Conservation (phyloP, 2,797 vertebrate species). For the Coregonus suidteri region DNA sequence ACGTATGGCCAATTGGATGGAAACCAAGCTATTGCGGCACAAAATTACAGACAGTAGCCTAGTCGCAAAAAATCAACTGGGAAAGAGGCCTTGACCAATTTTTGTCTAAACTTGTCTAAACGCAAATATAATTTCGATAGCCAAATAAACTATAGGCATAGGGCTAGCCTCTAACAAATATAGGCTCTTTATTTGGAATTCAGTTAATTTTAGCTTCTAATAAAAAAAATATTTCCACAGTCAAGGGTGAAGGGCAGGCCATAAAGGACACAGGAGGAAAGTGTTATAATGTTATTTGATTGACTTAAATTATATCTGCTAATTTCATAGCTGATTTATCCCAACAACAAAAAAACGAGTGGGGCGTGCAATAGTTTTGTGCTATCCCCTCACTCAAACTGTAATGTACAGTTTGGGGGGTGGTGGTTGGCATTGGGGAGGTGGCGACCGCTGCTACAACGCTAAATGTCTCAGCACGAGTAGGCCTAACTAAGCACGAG, state of each 20-base stretch:
- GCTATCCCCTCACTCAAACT: no score
- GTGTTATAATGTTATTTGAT: background rate
- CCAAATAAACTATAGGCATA: no score
- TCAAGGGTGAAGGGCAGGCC: conserved; percentile 35
- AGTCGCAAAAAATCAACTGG: no score
- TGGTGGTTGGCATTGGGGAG: conserved; percentile 65
- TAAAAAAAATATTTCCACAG: conserved; percentile 18
- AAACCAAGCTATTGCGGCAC: no score
- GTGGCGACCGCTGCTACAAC: conserved; percentile 69
- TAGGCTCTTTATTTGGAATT: background rate
- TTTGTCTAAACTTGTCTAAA: background rate
- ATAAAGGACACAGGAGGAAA: conserved; percentile 12
- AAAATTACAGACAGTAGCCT: no score
- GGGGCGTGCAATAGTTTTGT: no score
- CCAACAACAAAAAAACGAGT: no score
- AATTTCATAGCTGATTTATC: no score
- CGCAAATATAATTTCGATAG: background rate
- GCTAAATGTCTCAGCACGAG: conserved; percentile 82
- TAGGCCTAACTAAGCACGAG: conserved; percentile 50
- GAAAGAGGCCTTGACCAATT: no score
- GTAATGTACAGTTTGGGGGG: conserved; percentile 27
- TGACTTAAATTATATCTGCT: no score
- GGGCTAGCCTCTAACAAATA: background rate
- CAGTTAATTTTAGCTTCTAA: background rate
- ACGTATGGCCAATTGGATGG: no score